Percentiles rank a stretch among this genome's conserved stretches.
Conservation (phyloP, 2,888 invertebrate species). For the Amblyjoppa proteus region DNA sequence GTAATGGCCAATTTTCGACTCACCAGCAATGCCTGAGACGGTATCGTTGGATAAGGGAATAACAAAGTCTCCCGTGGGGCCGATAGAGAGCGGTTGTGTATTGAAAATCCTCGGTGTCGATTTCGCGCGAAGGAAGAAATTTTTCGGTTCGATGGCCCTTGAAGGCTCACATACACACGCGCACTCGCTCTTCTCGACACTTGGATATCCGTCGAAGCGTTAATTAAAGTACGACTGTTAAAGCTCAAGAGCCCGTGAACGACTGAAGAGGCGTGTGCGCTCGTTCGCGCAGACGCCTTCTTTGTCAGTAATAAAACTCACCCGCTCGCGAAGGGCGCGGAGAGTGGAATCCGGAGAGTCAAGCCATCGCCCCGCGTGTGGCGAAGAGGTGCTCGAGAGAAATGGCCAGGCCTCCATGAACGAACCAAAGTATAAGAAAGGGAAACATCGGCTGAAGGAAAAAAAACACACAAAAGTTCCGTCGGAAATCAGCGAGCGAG, state of each 20-base stretch:
- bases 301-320: slow-evolving; percentile 69
- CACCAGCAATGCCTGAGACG: background rate
- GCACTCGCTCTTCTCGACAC: slow-evolving; percentile 21
- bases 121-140: slow-evolving; percentile 53
- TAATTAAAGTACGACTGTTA: slow-evolving; percentile 82
- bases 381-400: slow-evolving; percentile 60
- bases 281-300: slow-evolving; percentile 67
- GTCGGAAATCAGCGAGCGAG: slow-evolving; percentile 41
- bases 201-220: slow-evolving; percentile 71
- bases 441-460: slow-evolving; percentile 32
- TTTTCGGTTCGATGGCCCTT: slow-evolving; percentile 44
- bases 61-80: background rate
- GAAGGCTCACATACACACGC: slow-evolving; percentile 2
- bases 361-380: slow-evolving; percentile 63
- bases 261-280: slow-evolving; percentile 46
- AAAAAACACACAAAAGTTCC: slow-evolving; percentile 46
- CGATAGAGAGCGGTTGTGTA: slow-evolving; percentile 5
- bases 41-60: background rate
- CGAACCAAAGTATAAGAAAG: slow-evolving; percentile 13
- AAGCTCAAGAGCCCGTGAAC: slow-evolving; percentile 78
- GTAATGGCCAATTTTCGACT: background rate
- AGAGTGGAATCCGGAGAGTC: slow-evolving; percentile 63
- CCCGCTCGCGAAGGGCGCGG: slow-evolving; percentile 65
- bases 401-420: slow-evolving; percentile 27
- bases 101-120: slow-evolving; percentile 44